Conservation (phyloP, 2,113 vertebrate species). For the Arvicanthis niloticus region DNA sequence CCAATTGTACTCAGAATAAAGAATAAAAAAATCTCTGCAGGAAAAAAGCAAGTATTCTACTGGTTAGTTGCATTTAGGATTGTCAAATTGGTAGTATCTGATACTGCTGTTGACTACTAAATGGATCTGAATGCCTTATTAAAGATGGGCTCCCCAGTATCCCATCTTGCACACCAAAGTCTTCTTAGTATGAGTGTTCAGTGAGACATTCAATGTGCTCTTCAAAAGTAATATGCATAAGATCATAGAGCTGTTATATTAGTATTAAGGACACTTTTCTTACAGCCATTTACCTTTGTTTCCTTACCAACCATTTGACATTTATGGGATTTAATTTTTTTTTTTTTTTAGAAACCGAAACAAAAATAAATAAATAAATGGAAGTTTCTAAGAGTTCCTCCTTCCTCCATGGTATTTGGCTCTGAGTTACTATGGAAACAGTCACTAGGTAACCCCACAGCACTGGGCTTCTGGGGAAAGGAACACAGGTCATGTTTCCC, state of each 20-base stretch:
- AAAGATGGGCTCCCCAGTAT: background rate
- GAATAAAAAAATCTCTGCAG: conserved; percentile 13
- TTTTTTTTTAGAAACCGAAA: conserved; percentile 52
- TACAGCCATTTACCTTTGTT: background rate
- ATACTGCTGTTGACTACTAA: background rate
- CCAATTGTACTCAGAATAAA: background rate
- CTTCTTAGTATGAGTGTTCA: background rate
- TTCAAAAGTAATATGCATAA: background rate
- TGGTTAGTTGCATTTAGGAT: conserved; percentile 1
- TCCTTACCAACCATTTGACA: background rate
- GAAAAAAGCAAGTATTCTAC: background rate
- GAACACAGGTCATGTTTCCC: background rate
- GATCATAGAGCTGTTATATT: background rate
- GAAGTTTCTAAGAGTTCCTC: background rate
- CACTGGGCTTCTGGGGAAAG: background rate
- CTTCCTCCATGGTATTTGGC: background rate
- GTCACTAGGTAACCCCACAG: background rate
- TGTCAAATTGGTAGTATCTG: background rate
- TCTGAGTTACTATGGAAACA: background rate
- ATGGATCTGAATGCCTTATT: background rate
- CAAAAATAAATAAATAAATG: background rate
- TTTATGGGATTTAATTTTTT: background rate
- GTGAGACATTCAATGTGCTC: background rate
- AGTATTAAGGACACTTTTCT: background rate
- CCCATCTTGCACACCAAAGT: background rate